phyloP scores from a whole-genome alignment of 2,113 vertebrate species.

The Psilopogon haemacephalus region DNA sequence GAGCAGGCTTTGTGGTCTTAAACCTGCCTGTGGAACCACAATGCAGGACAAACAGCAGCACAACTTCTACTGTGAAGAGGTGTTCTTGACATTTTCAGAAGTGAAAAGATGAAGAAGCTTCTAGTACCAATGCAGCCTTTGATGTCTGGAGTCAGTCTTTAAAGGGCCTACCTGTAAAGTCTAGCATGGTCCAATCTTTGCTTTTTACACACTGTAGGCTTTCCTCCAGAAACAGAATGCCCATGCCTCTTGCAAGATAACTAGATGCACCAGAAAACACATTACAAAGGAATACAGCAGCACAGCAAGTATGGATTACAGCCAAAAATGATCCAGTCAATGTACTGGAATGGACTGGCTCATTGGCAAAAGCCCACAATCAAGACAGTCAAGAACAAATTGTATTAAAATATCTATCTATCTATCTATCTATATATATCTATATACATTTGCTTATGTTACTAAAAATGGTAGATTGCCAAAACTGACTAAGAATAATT shows the following conservation, averaged over 20 bases:
- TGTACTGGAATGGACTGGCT: slow-evolving; percentile 4
- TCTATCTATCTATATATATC: neutral
- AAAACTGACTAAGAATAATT: slow-evolving; percentile 56
- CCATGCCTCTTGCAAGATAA: neutral
- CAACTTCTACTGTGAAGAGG: neutral
- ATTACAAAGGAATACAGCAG: neutral
- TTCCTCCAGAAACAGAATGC: neutral
- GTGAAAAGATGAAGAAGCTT: neutral
- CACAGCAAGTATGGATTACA: neutral
- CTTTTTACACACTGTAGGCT: neutral
- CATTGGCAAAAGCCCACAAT: slow-evolving; percentile 15
- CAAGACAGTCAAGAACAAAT: slow-evolving; percentile 30
- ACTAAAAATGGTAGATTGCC: slow-evolving; percentile 39
- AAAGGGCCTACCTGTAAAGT: neutral
- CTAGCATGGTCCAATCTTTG: neutral
- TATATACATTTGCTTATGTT: slow-evolving; percentile 43
- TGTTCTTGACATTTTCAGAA: neutral
- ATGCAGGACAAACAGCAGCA: neutral
- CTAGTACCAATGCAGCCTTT: neutral
- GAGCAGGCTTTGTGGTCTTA: neutral
- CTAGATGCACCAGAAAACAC: neutral
- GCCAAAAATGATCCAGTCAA: slow-evolving; percentile 21
- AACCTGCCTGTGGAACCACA: neutral
- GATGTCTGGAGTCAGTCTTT: neutral
- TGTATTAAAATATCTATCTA: too few species aligned